Evolutionary conservation across 2,888 invertebrate genomes (phyloP).

Genomic region (Caenorhabditis uteleia): DNA sequence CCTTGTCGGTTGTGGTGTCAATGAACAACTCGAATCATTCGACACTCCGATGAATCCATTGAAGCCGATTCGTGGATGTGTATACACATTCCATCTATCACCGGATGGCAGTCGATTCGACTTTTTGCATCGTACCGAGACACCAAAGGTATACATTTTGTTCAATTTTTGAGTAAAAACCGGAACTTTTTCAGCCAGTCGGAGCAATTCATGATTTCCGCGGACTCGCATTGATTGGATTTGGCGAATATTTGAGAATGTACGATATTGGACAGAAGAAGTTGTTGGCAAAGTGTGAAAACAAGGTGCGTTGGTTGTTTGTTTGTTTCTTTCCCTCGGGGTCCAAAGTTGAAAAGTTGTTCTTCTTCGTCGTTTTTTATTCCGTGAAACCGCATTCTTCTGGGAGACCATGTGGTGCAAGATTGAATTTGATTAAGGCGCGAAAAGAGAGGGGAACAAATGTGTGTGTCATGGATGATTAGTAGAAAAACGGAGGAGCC

Average conservation of each 20-base stretch:
- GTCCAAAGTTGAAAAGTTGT: too few species aligned
- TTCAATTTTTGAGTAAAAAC: not conserved
- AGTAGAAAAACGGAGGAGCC: too few species aligned
- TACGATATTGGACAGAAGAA: conserved; percentile 98
- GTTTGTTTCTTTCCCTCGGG: too few species aligned
- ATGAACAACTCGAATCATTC: conserved; percentile 83
- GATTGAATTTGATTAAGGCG: too few species aligned
- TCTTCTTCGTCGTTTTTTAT: not conserved
- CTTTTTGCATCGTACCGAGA: conserved; percentile 85
- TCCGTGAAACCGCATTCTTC: too few species aligned
- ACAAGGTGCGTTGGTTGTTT: conserved; percentile 78
- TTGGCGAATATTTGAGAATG: conserved; percentile 87
- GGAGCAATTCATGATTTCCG: conserved; percentile 88
- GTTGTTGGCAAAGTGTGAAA: conserved; percentile 94
- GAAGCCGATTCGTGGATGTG: conserved; percentile 58
- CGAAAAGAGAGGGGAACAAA: too few species aligned
- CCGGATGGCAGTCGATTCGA: conserved; percentile 83
- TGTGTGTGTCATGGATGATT: too few species aligned
- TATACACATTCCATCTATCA: conserved; percentile 68
- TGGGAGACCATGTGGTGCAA: too few species aligned
- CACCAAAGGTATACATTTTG: conserved; percentile 50
- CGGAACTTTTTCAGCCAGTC: conserved; percentile 56
- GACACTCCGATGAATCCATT: conserved; percentile 2
- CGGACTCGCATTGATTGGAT: conserved; percentile 87
- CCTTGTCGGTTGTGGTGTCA: conserved; percentile 89